Evolutionary conservation across 2,113 vertebrate genomes (phyloP).

Genomic region (Noctilio leporinus): DNA sequence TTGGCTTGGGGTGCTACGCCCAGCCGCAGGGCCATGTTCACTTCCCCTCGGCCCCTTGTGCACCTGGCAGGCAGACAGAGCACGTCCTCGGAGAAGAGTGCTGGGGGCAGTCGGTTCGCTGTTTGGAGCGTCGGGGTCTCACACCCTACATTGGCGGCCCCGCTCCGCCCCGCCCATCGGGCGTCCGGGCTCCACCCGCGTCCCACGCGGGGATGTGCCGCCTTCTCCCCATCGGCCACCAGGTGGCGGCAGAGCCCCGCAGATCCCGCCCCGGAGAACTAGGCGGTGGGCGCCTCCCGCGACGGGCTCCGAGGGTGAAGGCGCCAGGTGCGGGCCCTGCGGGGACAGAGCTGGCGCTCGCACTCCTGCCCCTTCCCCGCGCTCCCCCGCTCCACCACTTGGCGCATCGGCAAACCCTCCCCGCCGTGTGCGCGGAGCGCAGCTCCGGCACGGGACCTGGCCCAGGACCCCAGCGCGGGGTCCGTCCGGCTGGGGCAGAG

Average conservation of each 20-base stretch:
- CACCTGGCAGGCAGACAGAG: neutral
- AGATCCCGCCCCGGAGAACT: rapidly evolving
- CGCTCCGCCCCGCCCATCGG: rapidly evolving
- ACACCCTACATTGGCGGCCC: rapidly evolving
- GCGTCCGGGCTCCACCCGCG: rapidly evolving
- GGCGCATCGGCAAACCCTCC: neutral
- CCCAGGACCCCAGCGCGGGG: neutral
- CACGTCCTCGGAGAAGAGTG: neutral
- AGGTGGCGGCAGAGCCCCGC: constrained; percentile 35
- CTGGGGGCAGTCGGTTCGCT: rapidly evolving
- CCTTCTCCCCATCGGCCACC: rapidly evolving
- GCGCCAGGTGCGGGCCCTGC: neutral
- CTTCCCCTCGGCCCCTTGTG: neutral
- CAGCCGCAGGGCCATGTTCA: rapidly evolving
- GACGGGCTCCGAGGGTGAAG: neutral
- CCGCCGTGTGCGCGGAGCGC: neutral
- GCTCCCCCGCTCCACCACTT: rapidly evolving
- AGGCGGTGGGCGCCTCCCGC: rapidly evolving
- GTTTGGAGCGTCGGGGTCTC: neutral
- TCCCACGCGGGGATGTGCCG: rapidly evolving
- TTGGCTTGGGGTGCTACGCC: neutral
- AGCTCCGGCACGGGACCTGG: rapidly evolving
- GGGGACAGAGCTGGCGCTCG: neutral
- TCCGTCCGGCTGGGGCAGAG: neutral
- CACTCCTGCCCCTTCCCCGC: neutral